Conservation (phyloP, 2,113 vertebrate genomes). For the Capreolus pygargus region DNA sequence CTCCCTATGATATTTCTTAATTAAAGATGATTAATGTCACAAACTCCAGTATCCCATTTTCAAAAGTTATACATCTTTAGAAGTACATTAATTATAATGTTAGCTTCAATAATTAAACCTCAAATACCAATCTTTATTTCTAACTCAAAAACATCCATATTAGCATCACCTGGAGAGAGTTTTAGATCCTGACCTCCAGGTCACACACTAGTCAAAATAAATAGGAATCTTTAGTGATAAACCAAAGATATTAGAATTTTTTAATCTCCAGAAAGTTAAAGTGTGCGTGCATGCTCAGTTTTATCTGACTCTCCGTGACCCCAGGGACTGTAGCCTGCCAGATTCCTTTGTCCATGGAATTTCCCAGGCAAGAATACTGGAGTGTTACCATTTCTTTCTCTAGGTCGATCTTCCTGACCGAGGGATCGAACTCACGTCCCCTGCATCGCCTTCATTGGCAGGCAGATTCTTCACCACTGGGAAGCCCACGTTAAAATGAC, state of each 20-base stretch:
- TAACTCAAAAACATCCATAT: neutral
- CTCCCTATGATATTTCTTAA: neutral
- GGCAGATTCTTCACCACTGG: neutral
- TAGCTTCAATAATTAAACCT: neutral
- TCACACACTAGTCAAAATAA: neutral
- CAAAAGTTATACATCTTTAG: neutral
- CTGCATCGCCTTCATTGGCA: neutral
- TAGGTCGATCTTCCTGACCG: accelerated
- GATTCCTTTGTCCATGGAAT: neutral
- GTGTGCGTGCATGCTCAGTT: neutral
- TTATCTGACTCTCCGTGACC: neutral
- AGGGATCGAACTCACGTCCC: neutral
- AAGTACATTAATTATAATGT: neutral
- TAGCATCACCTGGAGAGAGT: neutral
- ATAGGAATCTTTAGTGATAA: neutral
- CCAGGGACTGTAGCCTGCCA: accelerated
- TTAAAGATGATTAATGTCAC: neutral
- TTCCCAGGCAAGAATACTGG: neutral
- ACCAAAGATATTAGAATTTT: neutral
- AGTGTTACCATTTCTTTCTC: neutral
- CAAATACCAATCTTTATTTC: neutral
- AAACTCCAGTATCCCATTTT: neutral
- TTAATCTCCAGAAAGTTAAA: neutral
- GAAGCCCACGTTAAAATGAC: neutral
- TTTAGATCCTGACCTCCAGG: neutral